These are phyloP conservation scores for Erebia epiphron DNA, from an alignment of 2,888 invertebrate genomes.

Conservation along the genomic window DNA sequence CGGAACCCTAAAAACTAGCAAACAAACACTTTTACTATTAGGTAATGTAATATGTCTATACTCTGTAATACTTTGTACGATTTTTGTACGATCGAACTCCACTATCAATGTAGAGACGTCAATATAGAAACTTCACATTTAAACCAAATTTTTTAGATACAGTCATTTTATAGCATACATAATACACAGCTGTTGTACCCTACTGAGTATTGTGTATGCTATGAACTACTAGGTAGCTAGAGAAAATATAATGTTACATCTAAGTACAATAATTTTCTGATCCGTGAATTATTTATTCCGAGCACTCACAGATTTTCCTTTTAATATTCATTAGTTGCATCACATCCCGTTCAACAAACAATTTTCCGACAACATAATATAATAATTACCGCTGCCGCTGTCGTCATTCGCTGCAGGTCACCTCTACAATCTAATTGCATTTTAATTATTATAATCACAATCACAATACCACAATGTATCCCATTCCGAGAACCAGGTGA, in stretches of 20 bases:
- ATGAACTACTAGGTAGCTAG: no score
- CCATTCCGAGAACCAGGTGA: constrained; percentile 44
- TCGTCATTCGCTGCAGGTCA: constrained; percentile 41
- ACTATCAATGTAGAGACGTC: no score
- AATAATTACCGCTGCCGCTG: constrained; percentile 9
- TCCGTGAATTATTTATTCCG: constrained; percentile 29
- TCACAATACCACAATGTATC: constrained; percentile 33
- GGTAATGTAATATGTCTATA: no score
- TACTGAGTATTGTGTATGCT: no score
- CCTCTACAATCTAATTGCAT: constrained; percentile 47
- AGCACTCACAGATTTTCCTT: constrained; percentile 35
- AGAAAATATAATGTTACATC: not conserved
- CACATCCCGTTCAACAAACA: constrained; percentile 37
- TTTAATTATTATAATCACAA: constrained; percentile 44
- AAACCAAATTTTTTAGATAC: no score
- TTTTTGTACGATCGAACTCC: no score
- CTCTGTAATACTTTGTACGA: no score
- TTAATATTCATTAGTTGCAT: constrained; percentile 41
- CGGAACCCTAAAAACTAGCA: no score
- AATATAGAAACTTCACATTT: no score
- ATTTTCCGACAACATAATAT: constrained; percentile 36
- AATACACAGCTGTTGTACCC: no score
- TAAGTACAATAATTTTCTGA: constrained; percentile 7
- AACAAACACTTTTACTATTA: no score
- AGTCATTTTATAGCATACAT: no score